These are phyloP conservation scores for Morone chrysops DNA, from an alignment of 2,113 vertebrate genomes.

Conservation along the genomic window DNA sequence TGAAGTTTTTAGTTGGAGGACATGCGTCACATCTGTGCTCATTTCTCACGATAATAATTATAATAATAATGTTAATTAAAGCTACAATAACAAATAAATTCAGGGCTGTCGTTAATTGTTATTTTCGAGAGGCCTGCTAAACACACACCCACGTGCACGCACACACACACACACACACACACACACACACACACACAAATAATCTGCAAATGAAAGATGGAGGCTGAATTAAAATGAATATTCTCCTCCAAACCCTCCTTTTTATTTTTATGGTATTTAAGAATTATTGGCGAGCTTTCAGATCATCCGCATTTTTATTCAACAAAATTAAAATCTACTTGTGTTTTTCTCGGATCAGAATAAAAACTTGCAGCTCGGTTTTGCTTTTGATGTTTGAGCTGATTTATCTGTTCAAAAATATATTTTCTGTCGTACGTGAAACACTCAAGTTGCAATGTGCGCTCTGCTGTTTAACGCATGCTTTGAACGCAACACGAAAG, in stretches of 20 bases:
- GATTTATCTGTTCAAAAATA: background rate
- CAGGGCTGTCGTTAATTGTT: background rate
- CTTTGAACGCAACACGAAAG: background rate
- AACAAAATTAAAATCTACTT: background rate
- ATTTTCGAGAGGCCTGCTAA: constrained; percentile 8
- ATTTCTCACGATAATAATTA: background rate
- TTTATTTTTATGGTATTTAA: background rate
- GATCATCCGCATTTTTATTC: background rate
- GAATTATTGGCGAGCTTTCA: background rate
- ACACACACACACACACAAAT: background rate
- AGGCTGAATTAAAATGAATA: background rate
- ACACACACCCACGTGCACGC: background rate
- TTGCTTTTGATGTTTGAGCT: background rate
- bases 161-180: background rate
- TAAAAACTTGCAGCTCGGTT: background rate
- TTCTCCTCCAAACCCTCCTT: background rate
- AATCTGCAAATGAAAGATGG: background rate
- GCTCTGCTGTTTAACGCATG: background rate
- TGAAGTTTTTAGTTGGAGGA: background rate
- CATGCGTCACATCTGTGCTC: background rate
- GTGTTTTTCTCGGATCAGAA: background rate
- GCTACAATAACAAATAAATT: background rate
- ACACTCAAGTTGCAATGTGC: background rate
- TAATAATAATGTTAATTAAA: background rate
- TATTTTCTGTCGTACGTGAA: background rate